Evolutionary conservation across 2,888 invertebrate genomes (phyloP), one percentile per base, ranked within the genome.

Genomic region (Peribatodes rhomboidaria): DNA sequence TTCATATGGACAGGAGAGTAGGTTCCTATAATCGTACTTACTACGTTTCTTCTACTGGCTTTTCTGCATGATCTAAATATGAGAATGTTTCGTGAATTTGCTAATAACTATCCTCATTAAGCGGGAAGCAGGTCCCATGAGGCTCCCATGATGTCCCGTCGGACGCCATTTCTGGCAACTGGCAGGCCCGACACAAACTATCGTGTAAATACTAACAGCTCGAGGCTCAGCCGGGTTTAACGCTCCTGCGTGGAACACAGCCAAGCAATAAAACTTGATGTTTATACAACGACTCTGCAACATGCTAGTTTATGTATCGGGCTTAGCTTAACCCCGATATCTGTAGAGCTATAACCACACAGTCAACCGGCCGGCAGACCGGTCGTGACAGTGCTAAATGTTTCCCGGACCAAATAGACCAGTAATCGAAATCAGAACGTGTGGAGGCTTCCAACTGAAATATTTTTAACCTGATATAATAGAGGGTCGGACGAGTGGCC

Each of bases 251-350:
- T 92, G 92, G 92, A 92, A 90, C 89, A 86, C 82, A 86, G 92
- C 92, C 92, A 92, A 92, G 88, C 90, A 89, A 92, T 92, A 92
- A 92, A 92, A 90, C 88, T 88, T 88, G 85, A 89, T 91, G 92
- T 92, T 91, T 89, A 87, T 88, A 89, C 84, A 85, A 81, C 83
- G 81, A 87, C 85, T 87, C 87, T 81, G 86, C 86, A 84, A 81
- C 82, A 82, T 80, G 82, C 85, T 84, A 83, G 86, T 86, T 86
- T 87, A 86, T 85, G 84, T 79, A 83, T 83, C 80, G 77, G 78
- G 80, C 78, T 81, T 81, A 83, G 78, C 79, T 81, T 81, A 79
- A 79, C 2, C 77, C 76, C 70, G 69, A 72, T 68, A 78, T 70
- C 74, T 76, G 76, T 73, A 68, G 60, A 77, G 71, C 74, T 76